phyloP scores from a whole-genome alignment of 1,140 invertebrate species.

The Drosophila sulfurigaster region DNA sequence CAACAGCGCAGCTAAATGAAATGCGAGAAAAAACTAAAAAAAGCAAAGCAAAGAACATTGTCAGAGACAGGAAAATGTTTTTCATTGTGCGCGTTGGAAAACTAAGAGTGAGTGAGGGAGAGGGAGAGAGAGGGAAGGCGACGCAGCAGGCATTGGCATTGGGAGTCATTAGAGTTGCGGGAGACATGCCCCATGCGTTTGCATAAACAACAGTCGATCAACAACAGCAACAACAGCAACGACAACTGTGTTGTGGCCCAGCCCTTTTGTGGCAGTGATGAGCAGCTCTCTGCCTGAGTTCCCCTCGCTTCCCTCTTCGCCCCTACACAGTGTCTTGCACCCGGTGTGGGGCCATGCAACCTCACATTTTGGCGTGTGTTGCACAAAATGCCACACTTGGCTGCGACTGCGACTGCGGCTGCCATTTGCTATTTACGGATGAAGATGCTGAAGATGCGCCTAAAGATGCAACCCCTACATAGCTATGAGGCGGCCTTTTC shows the following conservation, averaged over 20 bases:
- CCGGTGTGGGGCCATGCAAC: slow-evolving; percentile 8
- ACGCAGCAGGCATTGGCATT: slow-evolving; percentile 32
- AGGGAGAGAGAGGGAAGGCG: slow-evolving; percentile 11
- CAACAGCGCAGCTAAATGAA: slow-evolving; percentile 21
- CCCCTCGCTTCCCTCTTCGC: slow-evolving; percentile 9
- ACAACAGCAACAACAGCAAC: slow-evolving; percentile 26
- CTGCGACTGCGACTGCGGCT: background rate
- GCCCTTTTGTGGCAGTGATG: slow-evolving; percentile 60
- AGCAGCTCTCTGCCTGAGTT: slow-evolving; percentile 31
- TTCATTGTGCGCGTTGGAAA: slow-evolving; percentile 72
- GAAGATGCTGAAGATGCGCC: slow-evolving; percentile 44
- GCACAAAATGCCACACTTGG: slow-evolving; percentile 75
- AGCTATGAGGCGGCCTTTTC: slow-evolving; percentile 59
- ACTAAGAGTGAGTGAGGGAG: slow-evolving; percentile 41
- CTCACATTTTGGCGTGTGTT: slow-evolving; percentile 75
- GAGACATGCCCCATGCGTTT: slow-evolving; percentile 81
- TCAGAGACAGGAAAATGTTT: slow-evolving; percentile 76
- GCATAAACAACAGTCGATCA: slow-evolving; percentile 64
- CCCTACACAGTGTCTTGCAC: background rate
- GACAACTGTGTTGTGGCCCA: background rate
- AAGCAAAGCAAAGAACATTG: slow-evolving; percentile 26
- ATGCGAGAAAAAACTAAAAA: background rate
- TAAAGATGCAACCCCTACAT: slow-evolving; percentile 75
- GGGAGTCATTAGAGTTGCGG: slow-evolving; percentile 75
- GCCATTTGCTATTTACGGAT: slow-evolving; percentile 59